Evolutionary conservation across 2,888 invertebrate species (phyloP), one percentile per base, ranked within the genome.

Genomic region (Neoscelio sp.): DNA sequence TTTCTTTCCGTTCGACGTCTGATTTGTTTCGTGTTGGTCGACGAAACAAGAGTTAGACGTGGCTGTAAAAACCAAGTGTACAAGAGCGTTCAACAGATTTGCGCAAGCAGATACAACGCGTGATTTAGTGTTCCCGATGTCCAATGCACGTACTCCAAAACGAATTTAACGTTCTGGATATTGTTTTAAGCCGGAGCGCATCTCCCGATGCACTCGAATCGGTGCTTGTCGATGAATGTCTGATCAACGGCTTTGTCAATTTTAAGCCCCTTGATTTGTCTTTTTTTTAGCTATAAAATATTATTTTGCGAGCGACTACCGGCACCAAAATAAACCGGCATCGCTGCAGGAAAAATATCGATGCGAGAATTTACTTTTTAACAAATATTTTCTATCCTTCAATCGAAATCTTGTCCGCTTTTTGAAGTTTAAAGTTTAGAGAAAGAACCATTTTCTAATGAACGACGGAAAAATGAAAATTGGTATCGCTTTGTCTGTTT

Each of bases 231-330:
- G 81, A 87, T 88, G 88, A 87, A 89, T 85, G 89, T 89, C 87
- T 88, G 90, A 89, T 89, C 88, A 86, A 84, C 87, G 89, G 90
- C 89, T 89, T 90, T 88, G 85, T 85, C 88, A 88, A 89, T 89
- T 88, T 90, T 89, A 90, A 90, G 89, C 90, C 88, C 86, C 84
- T 81, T 83, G 64, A 79, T 79, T 74, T 65, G 64, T 60, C 74
- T 56, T 74, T 79, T 76, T 74, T 74, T 68, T 26, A 46, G 44
- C 56, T 64, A 65, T 30, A 65, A 75, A 79, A 79, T 79, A 75
- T 56, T 70, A 48, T 78, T 78, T 70, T 65, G 33, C 70, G n/a
- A 62, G 40, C 38, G 44, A 54, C 74, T 68, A 40, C 76, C 33
- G 56, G 50, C 62, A 30, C 65, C 52, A 62, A 78, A 78, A 73